Evolutionary conservation across 2,888 invertebrate genomes (phyloP).

Genomic region (Beris chalybata): DNA sequence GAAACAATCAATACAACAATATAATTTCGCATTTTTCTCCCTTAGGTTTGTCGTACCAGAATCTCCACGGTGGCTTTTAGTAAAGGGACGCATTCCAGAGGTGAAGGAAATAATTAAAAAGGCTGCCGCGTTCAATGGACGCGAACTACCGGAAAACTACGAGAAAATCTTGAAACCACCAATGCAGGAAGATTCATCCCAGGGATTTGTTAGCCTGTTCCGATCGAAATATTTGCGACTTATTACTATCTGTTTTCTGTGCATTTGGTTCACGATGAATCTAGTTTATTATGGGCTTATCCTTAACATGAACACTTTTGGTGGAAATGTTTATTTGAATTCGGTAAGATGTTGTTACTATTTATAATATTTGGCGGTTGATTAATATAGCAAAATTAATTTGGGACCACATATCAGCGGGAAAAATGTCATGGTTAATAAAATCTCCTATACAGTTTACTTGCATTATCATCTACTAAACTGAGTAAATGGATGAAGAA

Average conservation of each 20-base stretch:
- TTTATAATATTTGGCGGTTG: no score
- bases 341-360: slow-evolving; percentile 59
- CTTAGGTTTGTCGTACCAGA: slow-evolving; percentile 75
- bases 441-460: no score
- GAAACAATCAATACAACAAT: background rate
- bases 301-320: slow-evolving; percentile 73
- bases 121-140: slow-evolving; percentile 68
- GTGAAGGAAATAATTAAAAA: slow-evolving; percentile 66
- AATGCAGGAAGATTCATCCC: slow-evolving; percentile 57
- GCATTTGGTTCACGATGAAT: slow-evolving; percentile 74
- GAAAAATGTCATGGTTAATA: no score
- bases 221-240: slow-evolving; percentile 66
- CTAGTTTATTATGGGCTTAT: slow-evolving; percentile 61
- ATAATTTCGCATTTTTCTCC: background rate
- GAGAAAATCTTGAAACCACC: slow-evolving; percentile 67
- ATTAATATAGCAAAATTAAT: no score
- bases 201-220: slow-evolving; percentile 67
- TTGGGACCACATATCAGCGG: no score
- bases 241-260: slow-evolving; percentile 69
- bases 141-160: slow-evolving; percentile 66
- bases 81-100: slow-evolving; percentile 71
- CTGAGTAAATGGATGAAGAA: no score
- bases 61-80: slow-evolving; percentile 76
- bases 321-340: slow-evolving; percentile 74
- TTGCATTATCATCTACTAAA: no score